Evolutionary conservation across 2,888 invertebrate genomes (phyloP).

Genomic region (Mesodorylaimus sp.): DNA sequence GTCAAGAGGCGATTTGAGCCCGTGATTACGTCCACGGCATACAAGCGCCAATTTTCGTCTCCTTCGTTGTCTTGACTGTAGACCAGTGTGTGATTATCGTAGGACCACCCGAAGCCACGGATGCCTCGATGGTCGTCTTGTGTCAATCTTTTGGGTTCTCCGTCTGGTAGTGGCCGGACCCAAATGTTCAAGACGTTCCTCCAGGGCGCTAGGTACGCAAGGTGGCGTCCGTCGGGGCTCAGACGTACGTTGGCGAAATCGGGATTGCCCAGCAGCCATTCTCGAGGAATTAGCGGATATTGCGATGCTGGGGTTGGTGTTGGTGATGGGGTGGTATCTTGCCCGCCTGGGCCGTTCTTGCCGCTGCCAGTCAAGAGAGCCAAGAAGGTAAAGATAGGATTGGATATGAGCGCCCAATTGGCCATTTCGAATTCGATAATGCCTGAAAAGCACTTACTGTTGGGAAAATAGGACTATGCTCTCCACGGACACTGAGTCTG

Average conservation of each 20-base stretch:
- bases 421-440: too few species aligned
- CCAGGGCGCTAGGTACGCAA: slow-evolving; percentile 4
- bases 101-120: background rate
- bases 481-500: too few species aligned
- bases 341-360: too few species aligned
- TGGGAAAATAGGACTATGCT: too few species aligned
- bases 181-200: slow-evolving; percentile 5
- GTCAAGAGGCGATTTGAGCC: background rate
- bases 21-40: background rate
- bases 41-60: slow-evolving; percentile 1
- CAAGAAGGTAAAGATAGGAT: too few species aligned
- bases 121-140: background rate
- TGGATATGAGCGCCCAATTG: too few species aligned
- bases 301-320: too few species aligned
- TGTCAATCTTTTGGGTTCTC: background rate
- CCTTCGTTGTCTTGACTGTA: background rate
- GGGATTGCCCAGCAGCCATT: background rate
- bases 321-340: too few species aligned
- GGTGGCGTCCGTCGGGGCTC: slow-evolving; percentile 4
- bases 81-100: background rate
- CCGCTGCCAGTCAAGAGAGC: too few species aligned
- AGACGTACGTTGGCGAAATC: background rate
- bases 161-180: slow-evolving; percentile 1
- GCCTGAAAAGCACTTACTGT: too few species aligned
- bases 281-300: background rate